A percentile compares a stretch with the other conserved stretches of the same genome.
Evolutionary conservation across 2,797 vertebrate genomes (phyloP).

Genomic region (Sardinella longiceps): DNA sequence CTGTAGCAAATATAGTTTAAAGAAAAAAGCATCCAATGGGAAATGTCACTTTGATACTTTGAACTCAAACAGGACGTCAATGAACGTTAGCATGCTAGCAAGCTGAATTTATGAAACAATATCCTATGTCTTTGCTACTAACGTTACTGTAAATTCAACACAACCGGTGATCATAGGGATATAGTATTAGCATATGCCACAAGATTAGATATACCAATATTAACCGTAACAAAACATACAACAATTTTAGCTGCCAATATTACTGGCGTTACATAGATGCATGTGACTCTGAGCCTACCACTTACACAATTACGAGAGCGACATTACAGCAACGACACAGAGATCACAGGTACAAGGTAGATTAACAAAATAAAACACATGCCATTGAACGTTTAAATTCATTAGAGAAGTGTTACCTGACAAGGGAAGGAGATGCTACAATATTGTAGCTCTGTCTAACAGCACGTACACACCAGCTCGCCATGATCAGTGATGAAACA

Average conservation of each 20-base stretch:
- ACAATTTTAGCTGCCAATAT: not conserved
- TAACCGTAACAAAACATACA: not conserved
- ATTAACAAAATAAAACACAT: not conserved
- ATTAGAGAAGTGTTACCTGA: conserved; percentile 58
- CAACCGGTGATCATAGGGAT: not conserved
- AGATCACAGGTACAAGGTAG: not conserved
- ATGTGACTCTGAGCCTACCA: not conserved
- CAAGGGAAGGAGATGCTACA: conserved; percentile 58
- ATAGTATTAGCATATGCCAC: not conserved
- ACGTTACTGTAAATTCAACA: not conserved
- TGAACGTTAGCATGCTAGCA: not conserved
- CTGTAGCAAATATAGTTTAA: no score
- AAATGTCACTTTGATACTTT: not conserved
- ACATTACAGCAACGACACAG: not conserved
- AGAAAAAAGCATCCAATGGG: no score
- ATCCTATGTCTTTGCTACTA: not conserved
- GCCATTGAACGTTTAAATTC: not conserved
- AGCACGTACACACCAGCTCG: conserved; percentile 70
- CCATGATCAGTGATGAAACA: conserved; percentile 67
- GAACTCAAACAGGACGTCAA: not conserved
- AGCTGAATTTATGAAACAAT: not conserved
- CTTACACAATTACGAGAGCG: not conserved
- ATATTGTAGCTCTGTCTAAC: conserved; percentile 67
- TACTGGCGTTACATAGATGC: not conserved
- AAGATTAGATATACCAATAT: not conserved